These are phyloP conservation scores for Meganola albula DNA, from an alignment of 2,888 invertebrate genomes.

Conservation along the genomic window DNA sequence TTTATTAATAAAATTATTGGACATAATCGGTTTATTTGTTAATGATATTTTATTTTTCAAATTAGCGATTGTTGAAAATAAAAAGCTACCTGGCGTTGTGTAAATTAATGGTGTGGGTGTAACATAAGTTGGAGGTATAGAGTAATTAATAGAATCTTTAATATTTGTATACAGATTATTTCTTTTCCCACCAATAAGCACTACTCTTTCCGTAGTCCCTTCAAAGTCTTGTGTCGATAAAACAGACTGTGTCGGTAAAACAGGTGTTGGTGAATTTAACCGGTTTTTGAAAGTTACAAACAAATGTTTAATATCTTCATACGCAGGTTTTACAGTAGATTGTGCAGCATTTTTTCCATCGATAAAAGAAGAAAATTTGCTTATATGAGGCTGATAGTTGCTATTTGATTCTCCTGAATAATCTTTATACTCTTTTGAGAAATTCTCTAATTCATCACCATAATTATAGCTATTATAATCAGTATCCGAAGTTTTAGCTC, in stretches of 20 bases:
- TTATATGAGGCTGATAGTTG: slow-evolving; percentile 44
- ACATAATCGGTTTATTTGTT: slow-evolving; percentile 46
- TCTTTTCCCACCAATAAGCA: slow-evolving; percentile 40
- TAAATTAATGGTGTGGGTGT: slow-evolving; percentile 14
- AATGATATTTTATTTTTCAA: slow-evolving; percentile 47
- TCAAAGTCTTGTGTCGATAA: slow-evolving; percentile 40
- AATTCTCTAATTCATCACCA: slow-evolving; percentile 26
- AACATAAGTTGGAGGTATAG: no score
- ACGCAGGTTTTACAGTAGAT: slow-evolving; percentile 37
- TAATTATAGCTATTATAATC: slow-evolving; percentile 47
- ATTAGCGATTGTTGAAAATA: slow-evolving; percentile 52
- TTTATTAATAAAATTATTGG: slow-evolving; percentile 51
- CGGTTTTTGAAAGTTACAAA: slow-evolving; percentile 37
- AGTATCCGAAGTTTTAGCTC: slow-evolving; percentile 13
- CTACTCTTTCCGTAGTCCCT: slow-evolving; percentile 42
- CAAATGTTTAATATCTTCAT: slow-evolving; percentile 46
- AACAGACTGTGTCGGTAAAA: slow-evolving; percentile 17
- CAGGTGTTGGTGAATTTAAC: background rate
- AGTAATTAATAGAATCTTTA: slow-evolving; percentile 29
- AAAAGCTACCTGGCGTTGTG: slow-evolving; percentile 41
- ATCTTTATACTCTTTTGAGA: slow-evolving; percentile 55
- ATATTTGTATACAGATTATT: slow-evolving; percentile 50
- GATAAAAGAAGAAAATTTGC: slow-evolving; percentile 41
- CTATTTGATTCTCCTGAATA: slow-evolving; percentile 48
- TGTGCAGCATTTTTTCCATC: slow-evolving; percentile 18